phyloP scores from a whole-genome alignment of 2,888 invertebrate species.

The Ariolimax columbianus region DNA sequence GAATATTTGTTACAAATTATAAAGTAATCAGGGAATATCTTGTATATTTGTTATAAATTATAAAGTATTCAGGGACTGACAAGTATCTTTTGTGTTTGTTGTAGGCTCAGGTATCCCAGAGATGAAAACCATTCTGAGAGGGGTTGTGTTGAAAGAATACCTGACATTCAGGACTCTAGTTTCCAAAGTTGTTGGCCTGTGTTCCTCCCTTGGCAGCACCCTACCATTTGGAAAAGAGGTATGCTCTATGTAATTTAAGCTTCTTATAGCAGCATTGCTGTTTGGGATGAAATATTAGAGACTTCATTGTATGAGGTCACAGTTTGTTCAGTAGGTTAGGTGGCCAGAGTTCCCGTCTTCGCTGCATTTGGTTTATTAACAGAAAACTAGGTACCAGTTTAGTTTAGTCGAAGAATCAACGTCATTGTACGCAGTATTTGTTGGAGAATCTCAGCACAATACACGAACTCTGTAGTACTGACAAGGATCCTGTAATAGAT shows the following conservation, averaged over 20 bases:
- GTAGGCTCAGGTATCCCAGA: conserved; percentile 97
- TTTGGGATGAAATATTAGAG: neutral
- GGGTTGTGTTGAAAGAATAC: conserved; percentile 98
- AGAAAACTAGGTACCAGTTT: too few species aligned
- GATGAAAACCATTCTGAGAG: conserved; percentile 97
- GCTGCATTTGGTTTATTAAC: too few species aligned
- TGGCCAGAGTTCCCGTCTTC: neutral
- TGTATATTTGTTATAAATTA: neutral
- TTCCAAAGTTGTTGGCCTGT: conserved; percentile 94
- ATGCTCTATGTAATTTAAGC: neutral
- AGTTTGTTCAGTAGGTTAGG: neutral
- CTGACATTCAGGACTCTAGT: conserved; percentile 95
- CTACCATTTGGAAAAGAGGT: conserved; percentile 98
- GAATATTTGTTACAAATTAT: too few species aligned
- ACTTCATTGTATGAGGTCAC: too few species aligned
- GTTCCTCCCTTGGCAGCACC: conserved; percentile 96
- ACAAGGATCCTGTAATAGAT: too few species aligned
- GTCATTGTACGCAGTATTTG: too few species aligned
- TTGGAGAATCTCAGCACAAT: too few species aligned
- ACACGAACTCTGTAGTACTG: too few species aligned
- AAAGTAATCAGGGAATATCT: too few species aligned
- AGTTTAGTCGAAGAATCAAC: too few species aligned
- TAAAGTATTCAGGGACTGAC: too few species aligned
- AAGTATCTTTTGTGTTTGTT: neutral
- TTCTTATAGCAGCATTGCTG: too few species aligned